phyloP scores from a whole-genome alignment of 2,797 vertebrate species.

The Ispidina lecontei region DNA sequence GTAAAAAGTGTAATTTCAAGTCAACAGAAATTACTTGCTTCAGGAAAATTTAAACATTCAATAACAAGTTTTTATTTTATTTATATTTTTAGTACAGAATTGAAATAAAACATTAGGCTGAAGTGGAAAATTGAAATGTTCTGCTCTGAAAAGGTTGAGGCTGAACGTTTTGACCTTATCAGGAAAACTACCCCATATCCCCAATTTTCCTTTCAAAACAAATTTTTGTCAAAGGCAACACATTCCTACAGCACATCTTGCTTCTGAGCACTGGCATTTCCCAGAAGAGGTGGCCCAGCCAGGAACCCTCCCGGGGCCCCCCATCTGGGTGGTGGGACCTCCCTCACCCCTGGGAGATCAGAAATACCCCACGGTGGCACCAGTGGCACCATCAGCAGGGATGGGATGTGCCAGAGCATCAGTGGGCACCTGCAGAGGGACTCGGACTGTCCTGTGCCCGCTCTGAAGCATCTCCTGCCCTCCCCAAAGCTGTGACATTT shows the following conservation, averaged over 20 bases:
- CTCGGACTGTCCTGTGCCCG: rapidly evolving
- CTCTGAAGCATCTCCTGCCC: rapidly evolving
- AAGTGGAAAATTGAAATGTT: constrained; percentile 11
- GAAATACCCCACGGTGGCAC: background rate
- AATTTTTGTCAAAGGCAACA: background rate
- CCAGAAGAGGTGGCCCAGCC: rapidly evolving
- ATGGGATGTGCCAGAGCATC: rapidly evolving
- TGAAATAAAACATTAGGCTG: background rate
- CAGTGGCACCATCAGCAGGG: background rate
- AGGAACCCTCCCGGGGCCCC: background rate
- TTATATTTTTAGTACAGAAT: background rate
- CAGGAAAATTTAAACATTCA: background rate
- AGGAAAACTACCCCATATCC: background rate
- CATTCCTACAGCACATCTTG: background rate
- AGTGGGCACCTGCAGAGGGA: rapidly evolving
- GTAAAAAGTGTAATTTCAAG: background rate
- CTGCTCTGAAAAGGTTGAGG: constrained; percentile 33
- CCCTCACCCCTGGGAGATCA: background rate
- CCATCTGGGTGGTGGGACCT: background rate
- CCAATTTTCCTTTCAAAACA: background rate
- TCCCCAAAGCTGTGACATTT: rapidly evolving
- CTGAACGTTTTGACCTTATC: constrained; percentile 40
- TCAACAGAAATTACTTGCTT: background rate
- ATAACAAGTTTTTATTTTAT: background rate
- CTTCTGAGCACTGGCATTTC: background rate